Base-by-base conservation (phyloP, 2,888 invertebrate species). In the Phania funesta region DNA sequence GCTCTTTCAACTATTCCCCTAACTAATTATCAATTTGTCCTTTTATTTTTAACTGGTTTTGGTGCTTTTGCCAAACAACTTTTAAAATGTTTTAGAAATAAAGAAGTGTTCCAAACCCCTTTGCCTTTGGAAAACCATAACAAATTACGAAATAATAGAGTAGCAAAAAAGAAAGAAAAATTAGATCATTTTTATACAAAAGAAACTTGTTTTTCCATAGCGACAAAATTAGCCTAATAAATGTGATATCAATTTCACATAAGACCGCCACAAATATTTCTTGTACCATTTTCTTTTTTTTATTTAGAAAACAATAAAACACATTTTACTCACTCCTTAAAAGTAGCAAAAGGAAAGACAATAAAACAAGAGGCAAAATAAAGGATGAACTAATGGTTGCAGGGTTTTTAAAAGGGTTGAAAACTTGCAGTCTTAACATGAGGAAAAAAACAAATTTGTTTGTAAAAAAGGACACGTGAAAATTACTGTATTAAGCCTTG, bases 401-500 rank as follows among this genome's bases (percentile, higher is more conserved):
- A 65, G 8, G 75, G 16, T 65, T 58, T 75, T 29, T 44, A 29
- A 71, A 38, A 70, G 77, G 77, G 54, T 56, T 41, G 64, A 22
- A 41, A 22, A 52, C n/a, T 44, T 41, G 41, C 71, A 22, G 26
- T 58, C 24, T 77, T 70, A 64, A 54, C 70, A 52, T 44, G n/a
- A 29, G 22, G 32, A 52, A 24, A 50, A 50, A 50, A 20, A 44
- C 29, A 56, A 44, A 64, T 77, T 77, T 77, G 46, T 35, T 67
- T 38, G 0, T 50, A 62, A 64, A 58, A 68, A 68, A 50, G 86
- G 85, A 87, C 88, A 89, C 88, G 88, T 89, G 88, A 89, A 89
- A 89, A 89, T 89, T 88, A 87, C 88, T 89, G 87, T 88, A 88
- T 89, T 89, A 89, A 88, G 87, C 86, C 87, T 86, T 88, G 88